Percentiles rank a stretch among this genome's conserved stretches.
Conservation (phyloP, 1,140 invertebrate genomes). For the Lordiphosa mommai region DNA sequence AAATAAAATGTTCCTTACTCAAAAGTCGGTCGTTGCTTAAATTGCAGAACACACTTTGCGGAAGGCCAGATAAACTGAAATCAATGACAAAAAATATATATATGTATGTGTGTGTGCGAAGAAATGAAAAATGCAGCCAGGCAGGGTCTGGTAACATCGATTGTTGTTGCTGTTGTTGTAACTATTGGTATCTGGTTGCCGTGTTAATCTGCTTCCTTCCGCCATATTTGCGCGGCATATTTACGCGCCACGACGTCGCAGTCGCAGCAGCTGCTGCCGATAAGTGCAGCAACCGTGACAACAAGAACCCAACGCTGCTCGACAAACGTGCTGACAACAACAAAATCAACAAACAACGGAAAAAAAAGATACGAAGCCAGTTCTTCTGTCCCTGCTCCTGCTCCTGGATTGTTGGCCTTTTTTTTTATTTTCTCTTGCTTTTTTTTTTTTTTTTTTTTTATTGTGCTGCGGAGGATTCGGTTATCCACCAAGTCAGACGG, state of each 20-base stretch:
- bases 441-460: conserved; percentile 8
- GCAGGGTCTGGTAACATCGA: background rate
- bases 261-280: conserved; percentile 30
- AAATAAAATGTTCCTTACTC: conserved; percentile 23
- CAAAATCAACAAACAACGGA: conserved; percentile 46
- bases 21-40: conserved; percentile 34
- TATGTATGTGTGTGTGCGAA: conserved; percentile 5
- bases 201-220: conserved; percentile 66
- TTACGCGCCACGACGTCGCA: conserved; percentile 18
- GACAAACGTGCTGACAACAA: conserved; percentile 51
- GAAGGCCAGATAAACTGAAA: conserved; percentile 38
- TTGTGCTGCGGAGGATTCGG: conserved; percentile 26
- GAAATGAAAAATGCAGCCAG: conserved; percentile 1
- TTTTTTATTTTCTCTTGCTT: background rate
- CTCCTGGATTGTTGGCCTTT: background rate
- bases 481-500: conserved; percentile 34
- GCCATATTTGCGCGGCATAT: conserved; percentile 55
- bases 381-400: background rate
- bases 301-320: conserved; percentile 3
- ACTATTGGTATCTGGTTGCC: conserved; percentile 58
- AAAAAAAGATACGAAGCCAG: background rate
- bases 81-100: conserved; percentile 48
- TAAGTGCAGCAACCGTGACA: conserved; percentile 47
- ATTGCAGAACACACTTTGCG: conserved; percentile 3
- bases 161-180: conserved; percentile 26